A percentile compares a stretch with the other conserved stretches of the same genome.
Conservation (phyloP, 2,113 vertebrate species). For the Acanthochromis polyacanthus region DNA sequence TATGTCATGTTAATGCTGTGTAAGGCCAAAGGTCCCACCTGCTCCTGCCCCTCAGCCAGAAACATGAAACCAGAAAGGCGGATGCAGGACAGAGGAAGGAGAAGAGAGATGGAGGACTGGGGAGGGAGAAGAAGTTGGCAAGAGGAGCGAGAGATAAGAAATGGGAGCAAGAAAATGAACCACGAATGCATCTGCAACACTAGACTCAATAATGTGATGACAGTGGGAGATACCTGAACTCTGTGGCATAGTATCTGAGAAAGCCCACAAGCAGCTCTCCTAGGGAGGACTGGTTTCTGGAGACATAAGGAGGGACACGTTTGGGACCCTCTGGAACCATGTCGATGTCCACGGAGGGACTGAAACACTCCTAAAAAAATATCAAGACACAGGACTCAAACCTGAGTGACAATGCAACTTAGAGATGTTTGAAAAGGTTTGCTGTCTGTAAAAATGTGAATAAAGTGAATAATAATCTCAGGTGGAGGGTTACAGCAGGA, state of each 20-base stretch:
- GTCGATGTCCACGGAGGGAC: slow-evolving; percentile 89
- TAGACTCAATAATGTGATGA: slow-evolving; percentile 12
- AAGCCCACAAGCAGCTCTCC: slow-evolving; percentile 95
- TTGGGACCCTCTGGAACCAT: slow-evolving; percentile 88
- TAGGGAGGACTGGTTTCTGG: slow-evolving; percentile 91
- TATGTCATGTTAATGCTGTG: slow-evolving; percentile 56
- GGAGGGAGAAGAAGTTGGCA: slow-evolving; percentile 30
- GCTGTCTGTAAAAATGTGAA: too few species aligned
- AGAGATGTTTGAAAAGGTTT: too few species aligned
- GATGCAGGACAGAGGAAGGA: slow-evolving; percentile 46
- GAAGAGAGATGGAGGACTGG: slow-evolving; percentile 32
- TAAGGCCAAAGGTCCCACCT: slow-evolving; percentile 82
- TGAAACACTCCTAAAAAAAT: slow-evolving; percentile 89
- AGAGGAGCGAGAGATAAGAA: slow-evolving; percentile 21
- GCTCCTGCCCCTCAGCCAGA: slow-evolving; percentile 81
- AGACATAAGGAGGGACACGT: slow-evolving; percentile 89
- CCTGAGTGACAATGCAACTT: background rate
- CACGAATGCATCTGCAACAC: slow-evolving; percentile 7
- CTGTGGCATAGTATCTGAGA: slow-evolving; percentile 93
- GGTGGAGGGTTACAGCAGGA: too few species aligned
- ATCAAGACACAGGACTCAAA: slow-evolving; percentile 35
- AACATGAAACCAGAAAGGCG: slow-evolving; percentile 79
- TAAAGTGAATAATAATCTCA: too few species aligned
- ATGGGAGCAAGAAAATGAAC: slow-evolving; percentile 24
- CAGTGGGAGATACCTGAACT: slow-evolving; percentile 91